A percentile compares a stretch with the other conserved stretches of the same genome.
Conservation (phyloP, 2,113 vertebrate species). For the Mugil cephalus region DNA sequence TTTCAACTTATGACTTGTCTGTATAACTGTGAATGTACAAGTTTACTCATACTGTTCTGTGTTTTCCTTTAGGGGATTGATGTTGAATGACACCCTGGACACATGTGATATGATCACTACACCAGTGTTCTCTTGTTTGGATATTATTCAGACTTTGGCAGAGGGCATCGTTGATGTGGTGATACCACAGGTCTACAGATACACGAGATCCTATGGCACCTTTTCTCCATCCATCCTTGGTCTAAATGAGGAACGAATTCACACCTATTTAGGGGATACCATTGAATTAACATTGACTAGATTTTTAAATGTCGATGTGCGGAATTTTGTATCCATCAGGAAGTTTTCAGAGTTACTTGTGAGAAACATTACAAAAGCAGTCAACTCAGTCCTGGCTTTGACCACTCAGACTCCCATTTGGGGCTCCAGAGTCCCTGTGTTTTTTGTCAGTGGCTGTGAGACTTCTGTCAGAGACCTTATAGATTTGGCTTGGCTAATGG, state of each 20-base stretch:
- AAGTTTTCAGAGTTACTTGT: neutral
- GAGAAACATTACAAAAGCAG: neutral
- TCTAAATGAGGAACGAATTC: constrained; percentile 10
- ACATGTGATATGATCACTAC: rapidly evolving
- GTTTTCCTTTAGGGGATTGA: no score
- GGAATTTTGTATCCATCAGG: neutral
- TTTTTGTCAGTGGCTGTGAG: constrained; percentile 3
- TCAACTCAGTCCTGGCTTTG: constrained; percentile 14
- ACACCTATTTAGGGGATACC: neutral
- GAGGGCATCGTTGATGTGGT: neutral
- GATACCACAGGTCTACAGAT: constrained; percentile 16
- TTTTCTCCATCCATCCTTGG: neutral
- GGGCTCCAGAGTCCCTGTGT: neutral
- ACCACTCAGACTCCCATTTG: neutral
- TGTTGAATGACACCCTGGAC: no score
- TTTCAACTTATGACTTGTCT: no score
- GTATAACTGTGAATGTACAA: no score
- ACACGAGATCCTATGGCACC: neutral
- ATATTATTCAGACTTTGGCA: constrained; percentile 2
- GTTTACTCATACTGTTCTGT: no score
- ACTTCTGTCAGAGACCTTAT: no score
- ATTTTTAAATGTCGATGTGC: neutral
- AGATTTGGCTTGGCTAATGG: no score
- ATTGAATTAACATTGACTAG: neutral
- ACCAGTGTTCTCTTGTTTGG: neutral